Conservation (phyloP, 2,113 vertebrate genomes). For the Burhinus oedicnemus region DNA sequence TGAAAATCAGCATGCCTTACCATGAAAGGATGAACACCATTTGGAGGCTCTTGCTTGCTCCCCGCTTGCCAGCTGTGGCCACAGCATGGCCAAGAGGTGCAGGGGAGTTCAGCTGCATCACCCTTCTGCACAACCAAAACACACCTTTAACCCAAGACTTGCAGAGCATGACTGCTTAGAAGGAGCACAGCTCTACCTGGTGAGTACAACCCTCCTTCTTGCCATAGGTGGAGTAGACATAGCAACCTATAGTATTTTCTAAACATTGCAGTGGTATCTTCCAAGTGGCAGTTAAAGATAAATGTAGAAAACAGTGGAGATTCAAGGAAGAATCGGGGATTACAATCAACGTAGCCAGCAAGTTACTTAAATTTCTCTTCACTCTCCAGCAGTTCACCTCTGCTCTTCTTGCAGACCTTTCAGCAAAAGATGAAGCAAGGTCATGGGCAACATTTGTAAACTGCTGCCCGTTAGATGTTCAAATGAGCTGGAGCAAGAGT, state of each 20-base stretch:
- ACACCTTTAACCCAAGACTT: neutral
- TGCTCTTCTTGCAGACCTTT: neutral
- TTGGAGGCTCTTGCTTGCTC: neutral
- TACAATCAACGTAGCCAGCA: neutral
- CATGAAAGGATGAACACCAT: neutral
- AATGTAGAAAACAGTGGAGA: neutral
- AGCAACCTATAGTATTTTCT: neutral
- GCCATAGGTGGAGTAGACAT: neutral
- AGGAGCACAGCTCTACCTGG: neutral
- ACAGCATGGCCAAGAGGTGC: neutral
- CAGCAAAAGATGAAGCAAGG: neutral
- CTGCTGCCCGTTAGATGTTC: neutral
- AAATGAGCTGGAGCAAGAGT: neutral
- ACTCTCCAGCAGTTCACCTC: neutral
- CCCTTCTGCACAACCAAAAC: neutral
- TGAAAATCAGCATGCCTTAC: neutral
- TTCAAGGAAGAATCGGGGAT: neutral
- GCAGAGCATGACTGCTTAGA: neutral
- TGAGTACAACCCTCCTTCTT: neutral
- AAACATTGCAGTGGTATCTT: neutral
- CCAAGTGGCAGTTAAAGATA: neutral
- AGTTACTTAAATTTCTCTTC: neutral
- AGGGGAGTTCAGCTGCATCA: neutral
- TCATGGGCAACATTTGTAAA: neutral
- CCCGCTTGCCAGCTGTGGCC: neutral